Conservation (phyloP, 1,140 invertebrate genomes). For the Acromyrmex heyeri region DNA sequence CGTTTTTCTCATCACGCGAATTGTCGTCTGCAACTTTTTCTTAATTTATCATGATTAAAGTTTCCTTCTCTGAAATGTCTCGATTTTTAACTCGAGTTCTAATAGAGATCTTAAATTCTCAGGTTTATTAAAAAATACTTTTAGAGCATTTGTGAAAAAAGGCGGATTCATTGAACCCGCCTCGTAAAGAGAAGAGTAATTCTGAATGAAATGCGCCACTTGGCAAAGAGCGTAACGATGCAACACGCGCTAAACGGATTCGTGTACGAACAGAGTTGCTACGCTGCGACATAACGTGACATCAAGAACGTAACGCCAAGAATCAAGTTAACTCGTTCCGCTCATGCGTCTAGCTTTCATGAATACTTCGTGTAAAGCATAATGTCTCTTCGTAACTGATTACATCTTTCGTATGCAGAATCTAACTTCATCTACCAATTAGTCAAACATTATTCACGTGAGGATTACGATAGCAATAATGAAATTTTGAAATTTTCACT, state of each 20-base stretch:
- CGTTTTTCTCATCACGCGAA: not conserved
- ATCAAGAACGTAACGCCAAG: constrained; percentile 36
- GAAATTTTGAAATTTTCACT: not conserved
- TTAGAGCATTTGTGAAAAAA: not conserved
- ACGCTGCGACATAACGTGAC: constrained; percentile 46
- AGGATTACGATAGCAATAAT: not conserved
- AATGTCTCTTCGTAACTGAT: not conserved
- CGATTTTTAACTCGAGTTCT: not conserved
- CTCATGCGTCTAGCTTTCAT: not conserved
- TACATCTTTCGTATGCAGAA: not conserved
- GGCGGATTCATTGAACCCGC: constrained; percentile 19
- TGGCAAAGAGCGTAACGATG: constrained; percentile 60
- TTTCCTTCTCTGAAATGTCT: not conserved
- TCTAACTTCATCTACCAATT: not conserved
- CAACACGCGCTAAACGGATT: constrained; percentile 20
- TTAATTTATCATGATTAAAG: not conserved
- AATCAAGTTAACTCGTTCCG: constrained; percentile 29
- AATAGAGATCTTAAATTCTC: not conserved
- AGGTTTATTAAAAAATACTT: not conserved
- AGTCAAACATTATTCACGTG: not conserved
- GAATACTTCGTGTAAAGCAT: constrained; percentile 9
- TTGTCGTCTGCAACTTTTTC: not conserved
- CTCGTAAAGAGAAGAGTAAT: constrained; percentile 24
- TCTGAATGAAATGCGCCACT: constrained; percentile 68
- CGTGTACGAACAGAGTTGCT: constrained; percentile 28